Evolutionary conservation across 2,888 invertebrate genomes (phyloP).

Genomic region (Amiota mariae): DNA sequence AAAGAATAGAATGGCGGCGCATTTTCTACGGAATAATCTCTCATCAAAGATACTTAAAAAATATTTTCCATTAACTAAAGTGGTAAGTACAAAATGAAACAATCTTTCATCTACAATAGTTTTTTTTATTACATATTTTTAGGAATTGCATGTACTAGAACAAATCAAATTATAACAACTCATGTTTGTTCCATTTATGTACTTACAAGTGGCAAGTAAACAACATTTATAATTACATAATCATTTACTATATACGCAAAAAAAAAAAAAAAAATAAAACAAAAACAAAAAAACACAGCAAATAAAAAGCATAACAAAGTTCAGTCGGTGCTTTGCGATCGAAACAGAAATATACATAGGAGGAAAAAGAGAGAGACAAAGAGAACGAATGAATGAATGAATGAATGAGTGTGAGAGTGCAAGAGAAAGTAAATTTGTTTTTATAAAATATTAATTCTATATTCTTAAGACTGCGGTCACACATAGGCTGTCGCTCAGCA

Average conservation of each 20-base stretch:
- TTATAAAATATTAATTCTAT: too few species aligned
- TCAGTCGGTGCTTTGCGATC: constrained; percentile 31
- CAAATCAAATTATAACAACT: constrained; percentile 41
- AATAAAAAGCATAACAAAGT: constrained; percentile 31
- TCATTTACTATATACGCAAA: not conserved
- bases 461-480: too few species aligned
- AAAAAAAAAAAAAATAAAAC: not conserved
- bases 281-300: not conserved
- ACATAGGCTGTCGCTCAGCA: too few species aligned
- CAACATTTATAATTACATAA: constrained; percentile 16
- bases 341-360: constrained; percentile 21
- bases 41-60: constrained; percentile 55
- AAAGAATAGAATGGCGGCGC: constrained; percentile 57
- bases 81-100: constrained; percentile 38
- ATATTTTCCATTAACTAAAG: constrained; percentile 52
- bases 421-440: too few species aligned
- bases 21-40: constrained; percentile 61
- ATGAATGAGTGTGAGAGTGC: not conserved
- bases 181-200: not conserved
- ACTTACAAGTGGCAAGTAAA: not conserved
- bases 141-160: too few species aligned
- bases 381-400: constrained; percentile 21
- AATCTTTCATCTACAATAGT: constrained; percentile 1
- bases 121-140: too few species aligned
- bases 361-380: not conserved